These are phyloP conservation scores for Syngnathus acus DNA, from an alignment of 2,797 vertebrate genomes.

Conservation along the genomic window DNA sequence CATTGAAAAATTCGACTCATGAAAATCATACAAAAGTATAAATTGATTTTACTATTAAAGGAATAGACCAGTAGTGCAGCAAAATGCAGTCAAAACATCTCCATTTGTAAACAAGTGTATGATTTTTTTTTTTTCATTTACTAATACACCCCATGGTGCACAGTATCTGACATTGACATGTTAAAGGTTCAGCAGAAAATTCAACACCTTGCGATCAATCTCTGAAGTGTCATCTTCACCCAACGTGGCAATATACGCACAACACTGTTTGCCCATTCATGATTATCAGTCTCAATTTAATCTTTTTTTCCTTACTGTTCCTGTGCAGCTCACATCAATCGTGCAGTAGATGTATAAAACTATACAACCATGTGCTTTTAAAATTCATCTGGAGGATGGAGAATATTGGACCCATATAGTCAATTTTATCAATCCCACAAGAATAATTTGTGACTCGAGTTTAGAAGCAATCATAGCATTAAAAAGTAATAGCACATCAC, in stretches of 20 bases:
- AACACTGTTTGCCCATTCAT: background rate
- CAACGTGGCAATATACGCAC: background rate
- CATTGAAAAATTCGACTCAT: conserved; percentile 41
- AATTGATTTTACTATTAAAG: conserved; percentile 19
- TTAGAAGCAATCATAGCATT: background rate
- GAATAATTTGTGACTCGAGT: background rate
- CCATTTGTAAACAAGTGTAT: background rate
- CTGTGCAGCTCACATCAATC: background rate
- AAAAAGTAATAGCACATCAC: background rate
- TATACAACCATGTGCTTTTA: background rate
- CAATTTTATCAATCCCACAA: background rate
- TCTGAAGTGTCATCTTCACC: background rate
- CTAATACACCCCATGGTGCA: background rate
- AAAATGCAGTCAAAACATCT: background rate
- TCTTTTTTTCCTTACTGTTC: background rate
- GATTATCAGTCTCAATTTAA: background rate
- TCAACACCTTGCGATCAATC: background rate
- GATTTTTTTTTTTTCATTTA: background rate
- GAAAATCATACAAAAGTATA: conserved; percentile 50
- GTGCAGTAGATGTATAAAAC: too few relatives aligned
- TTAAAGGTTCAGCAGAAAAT: background rate
- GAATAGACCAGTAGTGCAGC: conserved; percentile 7
- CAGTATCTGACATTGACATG: background rate
- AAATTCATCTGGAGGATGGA: background rate
- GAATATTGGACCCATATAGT: background rate